These are phyloP conservation scores for Mycteria americana DNA, from an alignment of 2,797 vertebrate species.

Conservation along the genomic window DNA sequence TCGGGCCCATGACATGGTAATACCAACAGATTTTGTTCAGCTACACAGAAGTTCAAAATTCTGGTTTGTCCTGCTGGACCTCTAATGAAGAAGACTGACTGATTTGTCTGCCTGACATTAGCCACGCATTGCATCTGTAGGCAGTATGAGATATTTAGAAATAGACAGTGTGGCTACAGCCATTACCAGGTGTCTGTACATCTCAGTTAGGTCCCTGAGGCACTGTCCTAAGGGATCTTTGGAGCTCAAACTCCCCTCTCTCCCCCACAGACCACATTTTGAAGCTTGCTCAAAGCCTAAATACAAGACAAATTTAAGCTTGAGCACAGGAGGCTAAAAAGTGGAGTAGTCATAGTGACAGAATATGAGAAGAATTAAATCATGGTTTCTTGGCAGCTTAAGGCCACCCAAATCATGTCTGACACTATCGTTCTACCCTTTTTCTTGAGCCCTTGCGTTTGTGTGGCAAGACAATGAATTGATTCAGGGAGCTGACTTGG, in stretches of 20 bases:
- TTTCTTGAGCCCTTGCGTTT: neutral
- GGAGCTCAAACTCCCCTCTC: neutral
- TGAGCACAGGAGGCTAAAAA: neutral
- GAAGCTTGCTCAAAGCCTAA: neutral
- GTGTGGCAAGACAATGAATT: neutral
- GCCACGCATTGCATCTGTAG: neutral
- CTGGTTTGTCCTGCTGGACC: neutral
- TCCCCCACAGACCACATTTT: neutral
- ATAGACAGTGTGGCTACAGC: neutral
- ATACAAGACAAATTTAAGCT: neutral
- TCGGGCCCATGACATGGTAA: neutral
- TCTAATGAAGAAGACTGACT: neutral
- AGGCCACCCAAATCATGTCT: neutral
- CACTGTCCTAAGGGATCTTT: neutral
- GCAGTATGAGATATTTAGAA: neutral
- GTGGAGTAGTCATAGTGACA: neutral
- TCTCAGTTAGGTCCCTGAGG: neutral
- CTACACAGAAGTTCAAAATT: neutral
- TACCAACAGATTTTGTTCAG: neutral
- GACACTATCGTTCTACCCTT: neutral
- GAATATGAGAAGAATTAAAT: neutral
- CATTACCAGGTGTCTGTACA: neutral
- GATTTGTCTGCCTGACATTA: neutral
- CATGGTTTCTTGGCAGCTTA: neutral
- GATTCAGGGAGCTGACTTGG: neutral